These are phyloP conservation scores for Dipodomys ordii DNA, from an alignment of 2,113 vertebrate genomes.

Conservation along the genomic window DNA sequence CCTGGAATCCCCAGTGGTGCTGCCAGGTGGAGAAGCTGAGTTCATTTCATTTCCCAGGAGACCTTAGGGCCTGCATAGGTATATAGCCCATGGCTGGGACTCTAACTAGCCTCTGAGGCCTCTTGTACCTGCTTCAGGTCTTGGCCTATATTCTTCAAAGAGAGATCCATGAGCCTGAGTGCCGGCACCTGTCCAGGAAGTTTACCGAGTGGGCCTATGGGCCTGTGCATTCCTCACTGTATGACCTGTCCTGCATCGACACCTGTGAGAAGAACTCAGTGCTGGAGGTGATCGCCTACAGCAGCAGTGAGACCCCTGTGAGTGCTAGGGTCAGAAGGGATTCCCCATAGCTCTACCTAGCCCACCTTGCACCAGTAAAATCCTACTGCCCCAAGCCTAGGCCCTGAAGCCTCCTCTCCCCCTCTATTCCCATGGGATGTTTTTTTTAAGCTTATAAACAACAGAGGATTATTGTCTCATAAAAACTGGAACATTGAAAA, in stretches of 20 bases:
- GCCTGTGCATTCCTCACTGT: conserved; percentile 95
- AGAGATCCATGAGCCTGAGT: conserved; percentile 91
- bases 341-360: too few species aligned
- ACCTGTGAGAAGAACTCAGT: conserved; percentile 93
- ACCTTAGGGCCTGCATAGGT: background rate
- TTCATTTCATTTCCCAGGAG: background rate
- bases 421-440: background rate
- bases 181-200: conserved; percentile 95
- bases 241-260: conserved; percentile 95
- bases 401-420: background rate
- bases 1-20: too few species aligned
- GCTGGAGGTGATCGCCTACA: conserved; percentile 95
- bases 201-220: conserved; percentile 99
- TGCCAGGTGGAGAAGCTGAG: background rate
- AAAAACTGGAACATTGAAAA: background rate
- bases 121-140: conserved; percentile 81
- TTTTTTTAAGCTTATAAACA: background rate
- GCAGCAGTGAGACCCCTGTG: conserved; percentile 92
- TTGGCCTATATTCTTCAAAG: conserved; percentile 94
- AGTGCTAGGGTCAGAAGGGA: conserved; percentile 74
- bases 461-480: background rate
- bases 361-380: background rate
- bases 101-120: background rate
- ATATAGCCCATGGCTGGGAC: background rate
- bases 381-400: background rate